Evolutionary conservation across 1,140 invertebrate genomes (phyloP).

Genomic region (Zaprionus gabonicus): DNA sequence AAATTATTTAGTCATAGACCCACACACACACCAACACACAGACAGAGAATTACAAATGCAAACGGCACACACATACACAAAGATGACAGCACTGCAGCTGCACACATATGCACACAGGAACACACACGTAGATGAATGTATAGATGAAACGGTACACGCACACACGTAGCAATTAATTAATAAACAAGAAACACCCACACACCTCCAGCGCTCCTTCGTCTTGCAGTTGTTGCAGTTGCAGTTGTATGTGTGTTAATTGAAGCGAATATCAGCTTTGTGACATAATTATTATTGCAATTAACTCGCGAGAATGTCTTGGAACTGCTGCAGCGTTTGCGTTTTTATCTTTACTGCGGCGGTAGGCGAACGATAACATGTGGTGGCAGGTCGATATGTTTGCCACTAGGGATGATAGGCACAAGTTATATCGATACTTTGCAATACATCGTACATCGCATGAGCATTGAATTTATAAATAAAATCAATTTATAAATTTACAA

Average conservation of each 20-base stretch:
- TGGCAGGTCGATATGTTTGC: conserved; percentile 4
- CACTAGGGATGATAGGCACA: background rate
- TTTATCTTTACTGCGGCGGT: conserved; percentile 48
- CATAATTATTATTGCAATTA: conserved; percentile 52
- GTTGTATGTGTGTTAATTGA: conserved; percentile 23
- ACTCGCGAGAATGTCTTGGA: conserved; percentile 39
- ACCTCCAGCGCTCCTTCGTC: conserved; percentile 39
- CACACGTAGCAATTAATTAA: conserved; percentile 44
- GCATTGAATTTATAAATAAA: background rate
- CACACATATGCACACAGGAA: background rate
- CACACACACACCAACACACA: conserved; percentile 22
- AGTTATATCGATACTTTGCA: conserved; percentile 15
- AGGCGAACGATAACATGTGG: conserved; percentile 27
- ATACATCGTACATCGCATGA: conserved; percentile 1
- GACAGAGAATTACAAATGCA: conserved; percentile 31
- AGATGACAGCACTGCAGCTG: conserved; percentile 31
- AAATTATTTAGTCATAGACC: conserved; percentile 41
- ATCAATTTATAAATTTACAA: background rate
- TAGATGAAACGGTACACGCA: conserved; percentile 44
- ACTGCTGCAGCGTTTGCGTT: conserved; percentile 48
- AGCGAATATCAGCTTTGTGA: conserved; percentile 53
- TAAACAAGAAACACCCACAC: conserved; percentile 50
- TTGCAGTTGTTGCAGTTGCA: conserved; percentile 12
- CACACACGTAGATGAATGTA: conserved; percentile 30
- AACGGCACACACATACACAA: conserved; percentile 38